Evolutionary conservation across 1,140 invertebrate species (phyloP).

Genomic region (Gryon sp.): DNA sequence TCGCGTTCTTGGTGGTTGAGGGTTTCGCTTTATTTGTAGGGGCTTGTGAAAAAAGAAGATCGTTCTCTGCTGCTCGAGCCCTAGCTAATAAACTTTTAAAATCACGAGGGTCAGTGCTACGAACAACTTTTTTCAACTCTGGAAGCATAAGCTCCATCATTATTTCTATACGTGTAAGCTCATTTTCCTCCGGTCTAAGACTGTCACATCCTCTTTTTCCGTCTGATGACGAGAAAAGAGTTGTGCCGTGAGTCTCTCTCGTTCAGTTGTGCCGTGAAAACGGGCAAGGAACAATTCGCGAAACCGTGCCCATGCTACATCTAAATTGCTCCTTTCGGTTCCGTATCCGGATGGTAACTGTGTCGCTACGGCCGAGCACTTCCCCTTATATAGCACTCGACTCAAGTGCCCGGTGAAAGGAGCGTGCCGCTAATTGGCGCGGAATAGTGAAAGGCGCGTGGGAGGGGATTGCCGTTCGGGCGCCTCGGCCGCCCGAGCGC

Average conservation of each 20-base stretch:
- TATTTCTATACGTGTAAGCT: neutral
- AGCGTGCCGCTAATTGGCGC: no score
- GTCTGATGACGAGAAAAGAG: slow-evolving; percentile 18
- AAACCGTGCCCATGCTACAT: slow-evolving; percentile 13
- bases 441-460: no score
- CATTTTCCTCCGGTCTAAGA: neutral
- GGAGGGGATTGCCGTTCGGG: no score
- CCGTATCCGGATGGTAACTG: no score
- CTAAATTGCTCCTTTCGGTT: neutral
- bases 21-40: neutral
- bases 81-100: neutral
- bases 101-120: neutral
- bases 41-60: neutral
- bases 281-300: neutral
- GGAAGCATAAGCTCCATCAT: slow-evolving; percentile 8
- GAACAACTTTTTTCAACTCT: neutral
- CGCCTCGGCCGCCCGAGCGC: no score
- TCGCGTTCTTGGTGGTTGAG: neutral
- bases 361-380: no score
- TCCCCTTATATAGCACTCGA: no score
- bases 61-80: slow-evolving; percentile 1
- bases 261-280: neutral
- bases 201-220: slow-evolving; percentile 19
- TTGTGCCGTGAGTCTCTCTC: neutral
- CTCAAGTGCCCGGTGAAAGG: no score